These are phyloP conservation scores for Lobophora halterata DNA, from an alignment of 2,888 invertebrate species.

Conservation along the genomic window DNA sequence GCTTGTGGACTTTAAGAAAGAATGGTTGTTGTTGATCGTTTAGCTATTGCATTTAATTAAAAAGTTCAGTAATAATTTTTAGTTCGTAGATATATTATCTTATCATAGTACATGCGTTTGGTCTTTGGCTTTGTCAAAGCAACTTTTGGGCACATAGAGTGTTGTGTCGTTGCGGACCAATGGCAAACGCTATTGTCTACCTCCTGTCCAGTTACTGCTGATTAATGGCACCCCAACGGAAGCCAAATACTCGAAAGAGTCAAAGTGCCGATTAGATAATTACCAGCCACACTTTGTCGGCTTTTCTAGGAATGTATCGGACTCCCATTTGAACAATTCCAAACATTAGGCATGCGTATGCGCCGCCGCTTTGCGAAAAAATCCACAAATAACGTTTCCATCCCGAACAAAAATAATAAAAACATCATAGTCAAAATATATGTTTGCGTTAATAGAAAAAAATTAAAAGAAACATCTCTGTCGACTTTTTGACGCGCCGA, in stretches of 20 bases:
- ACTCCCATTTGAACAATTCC: constrained; percentile 27
- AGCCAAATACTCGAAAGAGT: constrained; percentile 72
- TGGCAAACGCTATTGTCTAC: constrained; percentile 32
- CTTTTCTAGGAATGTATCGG: constrained; percentile 54
- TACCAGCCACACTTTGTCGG: constrained; percentile 66
- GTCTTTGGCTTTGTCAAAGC: no score
- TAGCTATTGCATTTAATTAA: no score
- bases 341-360: constrained; percentile 58
- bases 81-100: no score
- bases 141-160: no score
- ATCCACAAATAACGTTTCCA: constrained; percentile 54
- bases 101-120: no score
- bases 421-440: constrained; percentile 81
- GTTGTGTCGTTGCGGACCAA: no score
- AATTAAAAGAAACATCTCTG: constrained; percentile 68
- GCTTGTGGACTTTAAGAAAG: no score
- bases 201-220: constrained; percentile 50
- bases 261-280: constrained; percentile 72
- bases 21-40: no score
- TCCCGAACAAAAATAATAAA: constrained; percentile 80
- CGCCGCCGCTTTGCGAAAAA: constrained; percentile 62
- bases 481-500: constrained; percentile 70
- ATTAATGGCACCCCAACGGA: constrained; percentile 71
- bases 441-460: constrained; percentile 66
- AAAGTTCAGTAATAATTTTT: no score